A percentile compares a stretch with the other conserved stretches of the same genome.
Conservation (phyloP, 2,797 vertebrate species). For the Intellagama lesueurii region DNA sequence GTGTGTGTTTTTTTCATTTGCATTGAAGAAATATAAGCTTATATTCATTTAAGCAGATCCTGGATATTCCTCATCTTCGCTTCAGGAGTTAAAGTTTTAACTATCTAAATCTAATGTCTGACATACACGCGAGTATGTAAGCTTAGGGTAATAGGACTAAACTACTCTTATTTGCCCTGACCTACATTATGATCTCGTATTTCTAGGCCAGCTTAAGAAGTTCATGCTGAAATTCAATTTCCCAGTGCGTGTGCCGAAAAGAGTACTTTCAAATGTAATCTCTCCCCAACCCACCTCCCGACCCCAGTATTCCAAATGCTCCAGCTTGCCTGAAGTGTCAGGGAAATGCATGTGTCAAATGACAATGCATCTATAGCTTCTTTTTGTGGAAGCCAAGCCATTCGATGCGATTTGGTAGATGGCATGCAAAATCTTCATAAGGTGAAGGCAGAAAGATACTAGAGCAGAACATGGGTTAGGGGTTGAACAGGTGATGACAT, state of each 20-base stretch:
- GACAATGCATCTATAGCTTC: slow-evolving; percentile 37
- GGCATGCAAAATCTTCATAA: neutral
- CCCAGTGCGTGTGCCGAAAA: slow-evolving; percentile 60
- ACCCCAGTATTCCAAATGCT: slow-evolving; percentile 69
- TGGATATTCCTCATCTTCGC: slow-evolving; percentile 58
- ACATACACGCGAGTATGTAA: slow-evolving; percentile 35
- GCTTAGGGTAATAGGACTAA: slow-evolving; percentile 74
- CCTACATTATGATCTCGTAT: slow-evolving; percentile 71
- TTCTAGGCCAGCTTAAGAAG: slow-evolving; percentile 71
- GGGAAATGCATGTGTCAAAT: slow-evolving; percentile 54
- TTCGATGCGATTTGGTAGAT: neutral
- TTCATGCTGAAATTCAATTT: slow-evolving; percentile 68
- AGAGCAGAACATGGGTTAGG: no score
- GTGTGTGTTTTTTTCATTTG: slow-evolving; percentile 58
- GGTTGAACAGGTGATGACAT: neutral
- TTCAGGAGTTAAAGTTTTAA: slow-evolving; percentile 71
- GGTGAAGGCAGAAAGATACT: neutral
- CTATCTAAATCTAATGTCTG: slow-evolving; percentile 64
- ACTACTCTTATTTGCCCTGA: slow-evolving; percentile 68
- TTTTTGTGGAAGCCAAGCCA: neutral
- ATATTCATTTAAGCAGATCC: slow-evolving; percentile 62
- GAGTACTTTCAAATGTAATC: slow-evolving; percentile 71
- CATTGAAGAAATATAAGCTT: slow-evolving; percentile 70
- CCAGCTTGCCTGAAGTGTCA: slow-evolving; percentile 67
- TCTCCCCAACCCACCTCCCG: slow-evolving; percentile 60